Conservation (phyloP, 2,797 vertebrate species). For the Megalops cyprinoides region DNA sequence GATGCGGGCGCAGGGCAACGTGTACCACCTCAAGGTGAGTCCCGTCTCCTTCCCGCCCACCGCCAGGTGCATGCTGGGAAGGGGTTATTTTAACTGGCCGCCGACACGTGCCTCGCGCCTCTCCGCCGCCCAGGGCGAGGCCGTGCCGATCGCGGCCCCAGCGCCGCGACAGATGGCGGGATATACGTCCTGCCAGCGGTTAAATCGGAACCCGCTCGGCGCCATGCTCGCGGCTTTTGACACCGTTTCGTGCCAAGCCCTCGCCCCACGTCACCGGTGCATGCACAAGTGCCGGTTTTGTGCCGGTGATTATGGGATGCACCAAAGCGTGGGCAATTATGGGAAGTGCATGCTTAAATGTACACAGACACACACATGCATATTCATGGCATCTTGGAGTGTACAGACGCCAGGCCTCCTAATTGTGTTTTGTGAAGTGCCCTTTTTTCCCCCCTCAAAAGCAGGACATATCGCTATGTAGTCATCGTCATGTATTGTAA, state of each 20-base stretch:
- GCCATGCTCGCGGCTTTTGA: neutral
- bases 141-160: neutral
- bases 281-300: neutral
- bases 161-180: neutral
- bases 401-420: neutral
- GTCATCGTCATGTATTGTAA: too few species aligned
- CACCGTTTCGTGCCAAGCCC: neutral
- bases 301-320: neutral
- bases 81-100: neutral
- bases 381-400: slow-evolving; percentile 3
- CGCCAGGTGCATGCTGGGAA: neutral
- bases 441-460: neutral
- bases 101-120: too few species aligned
- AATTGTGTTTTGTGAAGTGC: neutral
- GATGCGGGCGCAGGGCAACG: slow-evolving; percentile 81
- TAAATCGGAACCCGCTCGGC: neutral
- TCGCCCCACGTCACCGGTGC: neutral
- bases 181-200: neutral
- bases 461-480: neutral
- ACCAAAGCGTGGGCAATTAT: neutral
- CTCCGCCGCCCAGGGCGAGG: neutral
- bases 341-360: neutral
- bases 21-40: slow-evolving; percentile 83
- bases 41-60: too few species aligned
- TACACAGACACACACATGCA: neutral